phyloP scores from a whole-genome alignment of 2,797 vertebrate genomes.

The Semaprochilodus insignis region DNA sequence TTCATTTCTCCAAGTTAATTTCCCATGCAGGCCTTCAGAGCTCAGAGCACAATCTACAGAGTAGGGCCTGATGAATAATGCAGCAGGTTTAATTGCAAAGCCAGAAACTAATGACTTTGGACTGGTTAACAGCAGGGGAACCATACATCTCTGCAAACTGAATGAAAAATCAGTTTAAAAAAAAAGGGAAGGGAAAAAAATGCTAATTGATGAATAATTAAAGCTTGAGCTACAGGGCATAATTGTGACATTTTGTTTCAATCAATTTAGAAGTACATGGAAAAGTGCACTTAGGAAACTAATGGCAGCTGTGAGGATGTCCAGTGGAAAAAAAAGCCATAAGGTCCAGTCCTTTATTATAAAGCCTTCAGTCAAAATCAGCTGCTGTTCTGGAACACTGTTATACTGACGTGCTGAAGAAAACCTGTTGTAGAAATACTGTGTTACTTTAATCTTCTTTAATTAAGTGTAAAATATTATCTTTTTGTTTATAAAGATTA shows the following conservation, averaged over 20 bases:
- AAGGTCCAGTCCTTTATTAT: conserved; percentile 55
- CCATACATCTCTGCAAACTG: conserved; percentile 86
- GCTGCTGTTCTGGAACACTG: conserved; percentile 45
- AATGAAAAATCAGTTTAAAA: conserved; percentile 85
- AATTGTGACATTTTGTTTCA: conserved; percentile 89
- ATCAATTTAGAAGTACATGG: conserved; percentile 84
- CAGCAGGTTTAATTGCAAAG: conserved; percentile 89
- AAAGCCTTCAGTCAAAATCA: conserved; percentile 46
- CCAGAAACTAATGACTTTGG: conserved; percentile 90
- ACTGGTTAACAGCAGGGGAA: conserved; percentile 89
- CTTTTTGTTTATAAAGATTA: not conserved
- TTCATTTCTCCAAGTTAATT: conserved; percentile 83
- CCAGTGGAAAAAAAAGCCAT: conserved; percentile 47
- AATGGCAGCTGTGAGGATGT: conserved; percentile 67
- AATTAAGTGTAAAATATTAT: not conserved
- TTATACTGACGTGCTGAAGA: not conserved
- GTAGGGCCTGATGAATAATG: conserved; percentile 85
- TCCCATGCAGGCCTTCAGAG: conserved; percentile 81
- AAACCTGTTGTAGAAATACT: not conserved
- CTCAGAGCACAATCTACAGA: conserved; percentile 79
- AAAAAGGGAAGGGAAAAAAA: conserved; percentile 73
- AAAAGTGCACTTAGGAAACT: conserved; percentile 83
- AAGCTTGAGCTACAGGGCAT: conserved; percentile 84
- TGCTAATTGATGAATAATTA: conserved; percentile 89
- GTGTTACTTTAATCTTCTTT: not conserved